Percentiles rank a stretch among this genome's conserved stretches.
These are phyloP conservation scores for Albula goreensis DNA, from an alignment of 2,113 vertebrate genomes.

Conservation along the genomic window DNA sequence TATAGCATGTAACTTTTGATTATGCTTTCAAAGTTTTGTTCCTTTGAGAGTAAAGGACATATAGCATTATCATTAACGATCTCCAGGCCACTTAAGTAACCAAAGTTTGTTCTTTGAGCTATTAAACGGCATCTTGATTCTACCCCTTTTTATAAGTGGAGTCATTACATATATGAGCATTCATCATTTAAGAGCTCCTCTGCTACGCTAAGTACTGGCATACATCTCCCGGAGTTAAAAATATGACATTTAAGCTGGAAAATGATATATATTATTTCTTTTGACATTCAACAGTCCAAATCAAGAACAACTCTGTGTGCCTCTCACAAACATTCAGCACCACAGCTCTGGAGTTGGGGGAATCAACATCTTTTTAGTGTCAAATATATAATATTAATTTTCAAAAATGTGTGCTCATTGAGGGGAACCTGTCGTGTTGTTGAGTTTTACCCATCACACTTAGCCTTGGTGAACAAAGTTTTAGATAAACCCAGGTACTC, in stretches of 20 bases:
- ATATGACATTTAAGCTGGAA: background rate
- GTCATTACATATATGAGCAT: background rate
- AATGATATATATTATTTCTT: background rate
- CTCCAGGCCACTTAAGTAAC: too few species aligned
- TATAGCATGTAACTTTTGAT: too few species aligned
- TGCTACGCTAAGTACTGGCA: background rate
- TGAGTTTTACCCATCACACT: background rate
- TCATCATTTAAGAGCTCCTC: background rate
- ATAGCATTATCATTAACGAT: background rate
- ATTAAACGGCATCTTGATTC: background rate
- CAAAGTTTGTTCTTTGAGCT: too few species aligned
- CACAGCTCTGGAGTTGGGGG: background rate
- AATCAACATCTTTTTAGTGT: background rate
- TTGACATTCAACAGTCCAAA: background rate
- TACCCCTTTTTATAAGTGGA: background rate
- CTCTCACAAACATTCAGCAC: background rate
- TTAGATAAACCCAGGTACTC: background rate
- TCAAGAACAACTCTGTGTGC: background rate
- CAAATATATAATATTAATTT: background rate
- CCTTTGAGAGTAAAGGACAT: too few species aligned
- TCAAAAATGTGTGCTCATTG: background rate
- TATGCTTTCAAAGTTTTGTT: too few species aligned
- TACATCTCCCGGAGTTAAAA: background rate
- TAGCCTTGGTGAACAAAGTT: background rate
- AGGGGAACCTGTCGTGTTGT: background rate